These are phyloP conservation scores for Andinoacara biseriatus DNA, from an alignment of 2,113 vertebrate genomes.

Conservation along the genomic window DNA sequence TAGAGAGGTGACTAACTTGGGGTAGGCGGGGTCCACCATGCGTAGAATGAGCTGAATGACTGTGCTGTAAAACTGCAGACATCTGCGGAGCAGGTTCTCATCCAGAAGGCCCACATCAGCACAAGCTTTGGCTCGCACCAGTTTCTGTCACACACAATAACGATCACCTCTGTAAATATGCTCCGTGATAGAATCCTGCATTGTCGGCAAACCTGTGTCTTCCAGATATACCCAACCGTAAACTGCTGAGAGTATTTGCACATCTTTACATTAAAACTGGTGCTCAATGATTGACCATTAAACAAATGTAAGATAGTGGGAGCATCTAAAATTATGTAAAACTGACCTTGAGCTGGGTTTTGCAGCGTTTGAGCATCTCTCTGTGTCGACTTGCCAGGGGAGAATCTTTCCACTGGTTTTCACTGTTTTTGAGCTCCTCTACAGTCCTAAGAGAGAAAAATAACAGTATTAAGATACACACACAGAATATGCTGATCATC, in stretches of 20 bases:
- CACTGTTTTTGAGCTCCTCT: conserved; percentile 97
- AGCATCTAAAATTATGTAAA: background rate
- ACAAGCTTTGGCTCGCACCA: conserved; percentile 98
- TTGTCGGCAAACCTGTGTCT: background rate
- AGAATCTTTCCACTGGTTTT: conserved; percentile 98
- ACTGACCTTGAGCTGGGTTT: conserved; percentile 97
- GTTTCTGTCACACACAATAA: conserved; percentile 83
- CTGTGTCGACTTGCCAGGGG: conserved; percentile 92
- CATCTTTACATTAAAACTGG: background rate
- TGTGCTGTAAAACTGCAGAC: conserved; percentile 97
- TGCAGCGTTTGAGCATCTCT: conserved; percentile 98
- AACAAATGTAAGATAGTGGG: background rate
- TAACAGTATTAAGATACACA: background rate
- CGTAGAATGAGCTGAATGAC: conserved; percentile 97
- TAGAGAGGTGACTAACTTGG: conserved; percentile 85
- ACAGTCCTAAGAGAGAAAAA: conserved; percentile 86
- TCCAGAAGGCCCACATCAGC: conserved; percentile 96
- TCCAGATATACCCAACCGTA: background rate
- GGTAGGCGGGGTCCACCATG: conserved; percentile 92
- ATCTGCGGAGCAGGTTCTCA: conserved; percentile 95
- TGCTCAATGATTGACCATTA: background rate
- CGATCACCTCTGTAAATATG: conserved; percentile 36
- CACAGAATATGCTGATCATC: background rate
- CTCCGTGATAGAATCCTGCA: background rate
- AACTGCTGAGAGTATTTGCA: background rate